Evolutionary conservation across 1,140 invertebrate species (phyloP), one percentile per base, ranked within the genome.

Genomic region (Homalodisca vitripennis): DNA sequence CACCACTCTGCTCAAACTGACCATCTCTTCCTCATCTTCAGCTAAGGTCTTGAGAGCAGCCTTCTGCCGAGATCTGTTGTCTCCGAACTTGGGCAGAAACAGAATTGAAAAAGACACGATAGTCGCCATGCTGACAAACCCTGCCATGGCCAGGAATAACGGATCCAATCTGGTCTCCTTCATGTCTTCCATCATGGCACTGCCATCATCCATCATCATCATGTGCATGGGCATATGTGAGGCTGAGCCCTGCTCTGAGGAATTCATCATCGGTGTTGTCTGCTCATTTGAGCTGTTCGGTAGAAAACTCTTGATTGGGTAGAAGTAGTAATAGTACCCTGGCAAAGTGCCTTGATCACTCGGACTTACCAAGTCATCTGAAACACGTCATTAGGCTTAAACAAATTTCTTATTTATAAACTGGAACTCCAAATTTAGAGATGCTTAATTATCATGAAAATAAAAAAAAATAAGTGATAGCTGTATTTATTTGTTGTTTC

Each of bases 121-220:
- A 14, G 81, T 75, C 0, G 81, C 79, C 75, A 82, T 79, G 3
- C 80, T 80, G 32, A 83, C 76, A 68, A 83, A 83, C 3, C 81
- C 79, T 0, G 80, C 79, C 71, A 82, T 79, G 3, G 81, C 81
- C 78, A 82, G 78, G 68, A 82, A 81, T 3, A 83, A 67, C 2
- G 81, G 81, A 66, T 82, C 80, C 29, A 81, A 66, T 6, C 53
- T 68, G 71, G 76, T 77, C 27, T 72, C n/a, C 34, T 67, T 31
- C 12, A 48, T 1, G 46, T 30, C 24, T 29, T 55, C 27, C 34
- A 66, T 47, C 3, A 30, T 31, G 14, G 2, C 17, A 13, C 47
- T 22, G 20, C 32, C 41, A n/a, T 34, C 22, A 48, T 41, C 17
- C 64, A 51, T 46, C 65, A 62, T 62, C 57, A 68, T 64, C 47